Evolutionary conservation across 2,888 invertebrate species (phyloP).

Genomic region (Spisula subtruncata): DNA sequence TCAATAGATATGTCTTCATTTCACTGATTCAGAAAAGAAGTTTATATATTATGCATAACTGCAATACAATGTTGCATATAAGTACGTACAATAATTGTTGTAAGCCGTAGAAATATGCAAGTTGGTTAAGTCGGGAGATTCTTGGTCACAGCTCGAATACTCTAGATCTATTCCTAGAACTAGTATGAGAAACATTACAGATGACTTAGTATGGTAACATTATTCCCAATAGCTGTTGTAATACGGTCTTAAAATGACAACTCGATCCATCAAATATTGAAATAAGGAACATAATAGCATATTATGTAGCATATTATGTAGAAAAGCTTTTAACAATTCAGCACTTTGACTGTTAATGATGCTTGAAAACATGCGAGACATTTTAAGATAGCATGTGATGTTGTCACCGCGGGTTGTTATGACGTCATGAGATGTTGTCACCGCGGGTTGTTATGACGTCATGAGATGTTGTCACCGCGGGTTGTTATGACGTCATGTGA

Average conservation of each 20-base stretch:
- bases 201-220: neutral
- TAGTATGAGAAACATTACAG: neutral
- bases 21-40: no score
- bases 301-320: neutral
- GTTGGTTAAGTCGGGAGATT: no score
- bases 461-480: no score
- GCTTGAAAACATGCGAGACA: neutral
- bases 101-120: neutral
- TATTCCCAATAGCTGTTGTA: neutral
- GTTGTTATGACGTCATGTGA: no score
- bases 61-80: neutral
- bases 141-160: no score
- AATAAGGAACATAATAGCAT: neutral
- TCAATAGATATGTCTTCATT: no score
- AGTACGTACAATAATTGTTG: neutral
- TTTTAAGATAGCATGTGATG: neutral
- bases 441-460: no score
- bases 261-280: slow-evolving; percentile 9
- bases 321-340: slow-evolving; percentile 20
- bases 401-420: no score
- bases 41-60: no score
- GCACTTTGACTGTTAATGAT: slow-evolving; percentile 10
- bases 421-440: no score
- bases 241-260: neutral
- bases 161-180: neutral